Evolutionary conservation across 1,140 invertebrate species (phyloP), one percentile per base, ranked within the genome.

Genomic region (Habropoda laboriosa): DNA sequence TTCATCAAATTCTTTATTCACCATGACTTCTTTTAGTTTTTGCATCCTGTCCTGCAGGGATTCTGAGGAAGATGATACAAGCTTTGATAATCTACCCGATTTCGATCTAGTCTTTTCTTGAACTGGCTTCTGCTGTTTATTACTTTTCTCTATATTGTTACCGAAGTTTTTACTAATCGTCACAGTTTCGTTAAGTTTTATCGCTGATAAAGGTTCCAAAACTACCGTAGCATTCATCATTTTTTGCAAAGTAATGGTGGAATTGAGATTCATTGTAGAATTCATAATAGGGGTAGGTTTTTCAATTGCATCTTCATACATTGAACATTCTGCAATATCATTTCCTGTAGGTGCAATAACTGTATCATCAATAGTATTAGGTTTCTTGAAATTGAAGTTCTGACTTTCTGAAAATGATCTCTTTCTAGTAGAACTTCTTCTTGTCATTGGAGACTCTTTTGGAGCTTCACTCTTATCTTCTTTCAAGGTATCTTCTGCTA

Each of bases 291-390:
- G 91, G 35, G 85, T 78, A 16, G 83, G 81, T 74, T 91, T 93
- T 16, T 85, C 88, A 47, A 92, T 82, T 0, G 92, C 92, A 80
- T 93, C 92, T 55, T 93, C 92, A 24, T 93, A 93, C 61, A 92
- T 73, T 3, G 92, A 92, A 16, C 72, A 63, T 12, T 92, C 91
- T 3, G 90, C 80, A 3, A 87, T 82, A 0, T 89, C 84, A 53
- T 89, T 84, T 13, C 10, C 30, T 38, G 35, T 79, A 12, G 78
- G 74, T 0, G 60, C 75, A 18, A 88, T 80, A 16, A 86, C 49
- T 10, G 86, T 85, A 27, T 90, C 83, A 27, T 89, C 82, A 0
- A 87, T 73, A n/a, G 83, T 35, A 40, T 89, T 30, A 42, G 30
- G 16, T 57, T 32, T 57, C 13, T 45, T 74, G n/a, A 10, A 38